Conservation (phyloP, 2,888 invertebrate species). For the Netelia virgata region DNA sequence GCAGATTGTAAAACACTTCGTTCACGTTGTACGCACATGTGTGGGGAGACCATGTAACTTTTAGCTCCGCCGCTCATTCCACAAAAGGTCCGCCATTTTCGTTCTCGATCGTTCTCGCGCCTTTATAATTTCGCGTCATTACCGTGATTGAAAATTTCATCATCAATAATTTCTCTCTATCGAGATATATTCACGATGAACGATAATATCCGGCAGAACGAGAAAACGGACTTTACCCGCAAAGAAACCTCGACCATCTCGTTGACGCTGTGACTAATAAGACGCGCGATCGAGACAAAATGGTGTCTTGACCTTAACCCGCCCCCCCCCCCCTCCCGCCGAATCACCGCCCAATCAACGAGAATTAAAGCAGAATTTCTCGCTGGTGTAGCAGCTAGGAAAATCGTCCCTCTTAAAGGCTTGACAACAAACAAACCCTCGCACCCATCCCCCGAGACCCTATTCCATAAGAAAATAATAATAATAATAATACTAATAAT, state of each 20-base stretch:
- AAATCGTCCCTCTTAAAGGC: constrained; percentile 68
- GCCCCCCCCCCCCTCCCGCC: neutral
- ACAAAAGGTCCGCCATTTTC: constrained; percentile 58
- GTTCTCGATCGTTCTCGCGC: constrained; percentile 33
- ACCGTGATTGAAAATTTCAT: neutral
- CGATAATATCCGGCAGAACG: neutral
- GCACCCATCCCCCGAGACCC: constrained; percentile 32
- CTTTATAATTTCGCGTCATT: constrained; percentile 11
- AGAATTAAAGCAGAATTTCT: constrained; percentile 29
- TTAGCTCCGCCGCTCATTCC: constrained; percentile 84
- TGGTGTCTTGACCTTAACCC: neutral
- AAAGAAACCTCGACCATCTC: neutral
- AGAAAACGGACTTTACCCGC: too few species aligned
- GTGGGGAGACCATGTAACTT: constrained; percentile 85
- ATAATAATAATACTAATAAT: constrained; percentile 34
- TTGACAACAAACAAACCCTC: constrained; percentile 48
- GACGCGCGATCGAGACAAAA: neutral
- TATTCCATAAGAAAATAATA: constrained; percentile 38
- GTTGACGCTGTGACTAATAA: neutral
- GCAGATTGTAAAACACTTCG: constrained; percentile 82
- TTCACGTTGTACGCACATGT: constrained; percentile 85
- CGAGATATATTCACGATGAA: neutral
- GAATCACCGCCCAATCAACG: constrained; percentile 10
- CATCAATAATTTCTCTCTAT: neutral
- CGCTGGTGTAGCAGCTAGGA: constrained; percentile 76